Base-by-base conservation (phyloP, 2,113 vertebrate species). In the Burhinus bistriatus region DNA sequence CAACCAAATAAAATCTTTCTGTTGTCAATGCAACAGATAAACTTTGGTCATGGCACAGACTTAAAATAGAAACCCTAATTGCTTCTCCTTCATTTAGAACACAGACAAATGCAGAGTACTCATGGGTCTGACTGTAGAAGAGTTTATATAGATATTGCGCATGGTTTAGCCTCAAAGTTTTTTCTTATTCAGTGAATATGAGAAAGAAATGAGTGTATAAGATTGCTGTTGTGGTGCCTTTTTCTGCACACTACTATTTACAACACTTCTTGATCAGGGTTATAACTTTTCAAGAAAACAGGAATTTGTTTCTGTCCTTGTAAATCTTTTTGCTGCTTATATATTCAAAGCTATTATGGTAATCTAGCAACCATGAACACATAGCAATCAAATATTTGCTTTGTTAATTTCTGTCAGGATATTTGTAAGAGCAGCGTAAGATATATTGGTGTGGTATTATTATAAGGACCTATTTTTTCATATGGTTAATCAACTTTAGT, bases 51-150 rank as follows among this genome's bases (percentile, higher is more conserved):
- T 0, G 1, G 11, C 11, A 64, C 17, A 79, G 36, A 47, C 57
- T 57, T 55, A 34, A 93, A 66, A 71, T 18, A 73, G 70, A 90
- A 70, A 3, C 45, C 42, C 19, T 9, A 62, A 29, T 17, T 52
- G 12, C 6, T 36, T 75, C 49, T 73, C 23, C 34, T 81, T 66
- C 26, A 55, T 40, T 89, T 81, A 45, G 34, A 73, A 6, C 5
- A 25, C 0, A 0, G 21, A 66, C 29, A 49, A 71, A 62, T 27
- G 38, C 23, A 77, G 59, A 30, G 8, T 36, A 70, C 18, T 44
- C 14, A 5, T 12, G 5, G n/a, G 34, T 65, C 15, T 40, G 64
- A 17, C 68, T 61, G 27, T n/a, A 54, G 34, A 71, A n/a, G 22
- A n/a, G 3, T 45, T 22, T 49, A 2, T 29, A 23, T 4, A 57